Evolutionary conservation across 1,140 invertebrate species (phyloP).

Genomic region (Melipona quadrifasciata): DNA sequence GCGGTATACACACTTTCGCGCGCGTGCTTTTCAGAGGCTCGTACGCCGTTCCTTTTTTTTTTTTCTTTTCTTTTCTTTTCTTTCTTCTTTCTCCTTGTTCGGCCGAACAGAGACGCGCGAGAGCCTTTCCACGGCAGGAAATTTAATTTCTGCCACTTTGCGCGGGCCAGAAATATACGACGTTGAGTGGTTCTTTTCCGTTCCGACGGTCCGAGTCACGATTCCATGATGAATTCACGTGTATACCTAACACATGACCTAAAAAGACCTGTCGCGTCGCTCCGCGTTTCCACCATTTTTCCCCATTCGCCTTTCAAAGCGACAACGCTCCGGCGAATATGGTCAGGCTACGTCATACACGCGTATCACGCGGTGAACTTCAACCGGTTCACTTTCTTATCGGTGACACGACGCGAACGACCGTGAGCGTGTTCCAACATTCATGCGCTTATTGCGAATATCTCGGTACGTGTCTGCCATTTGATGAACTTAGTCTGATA

Average conservation of each 20-base stretch:
- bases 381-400: too few relatives aligned
- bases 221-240: constrained; percentile 43
- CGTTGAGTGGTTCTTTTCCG: constrained; percentile 54
- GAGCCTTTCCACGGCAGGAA: constrained; percentile 40
- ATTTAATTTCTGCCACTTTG: constrained; percentile 57
- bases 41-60: background rate
- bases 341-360: background rate
- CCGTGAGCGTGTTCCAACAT: too few relatives aligned
- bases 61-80: background rate
- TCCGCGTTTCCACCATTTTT: background rate
- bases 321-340: background rate
- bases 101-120: background rate
- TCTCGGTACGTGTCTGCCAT: too few relatives aligned
- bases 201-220: constrained; percentile 40
- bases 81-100: constrained; percentile 37
- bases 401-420: too few relatives aligned
- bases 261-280: constrained; percentile 34
- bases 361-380: background rate
- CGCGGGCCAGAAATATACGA: constrained; percentile 48
- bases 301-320: background rate
- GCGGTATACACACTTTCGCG: background rate
- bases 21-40: background rate
- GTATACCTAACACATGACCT: constrained; percentile 32
- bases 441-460: too few relatives aligned
- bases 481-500: too few relatives aligned